Base-by-base conservation (phyloP, 2,888 invertebrate species). In the Tortrix viridana region DNA sequence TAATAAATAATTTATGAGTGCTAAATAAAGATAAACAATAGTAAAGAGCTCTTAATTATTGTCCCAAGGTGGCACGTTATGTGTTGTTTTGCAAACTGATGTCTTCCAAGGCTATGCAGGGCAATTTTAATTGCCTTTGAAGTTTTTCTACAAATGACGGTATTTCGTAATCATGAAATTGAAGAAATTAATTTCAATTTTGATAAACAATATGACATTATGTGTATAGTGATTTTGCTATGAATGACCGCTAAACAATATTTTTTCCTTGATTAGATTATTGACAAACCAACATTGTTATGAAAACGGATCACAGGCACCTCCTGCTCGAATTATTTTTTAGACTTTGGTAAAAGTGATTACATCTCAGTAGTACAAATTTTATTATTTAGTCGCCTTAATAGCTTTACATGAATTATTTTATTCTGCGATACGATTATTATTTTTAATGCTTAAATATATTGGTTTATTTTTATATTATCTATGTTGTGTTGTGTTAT, bases 341-440 rank as follows among this genome's bases (percentile, higher is more conserved):
- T 71, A 74, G 79, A 74, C 73, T 77, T 72, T 76, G 75, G 74
- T 69, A 78, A 73, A 75, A 77, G 79, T 83, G 79, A 80, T 83
- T 84, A 84, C 67, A 77, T 80, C 73, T 80, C 75, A 77, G 83
- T 84, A 89, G 90, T 91, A 90, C 90, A 89, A 90, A 89, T 85
- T 83, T 63, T 72, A 68, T 67, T 74, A 74, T 82, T 81, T 87
- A 87, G 85, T 88, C 80, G 74, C 79, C 70, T 76, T 76, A 60
- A 70, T 75, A 81, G 80, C 80, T 86, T 84, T 86, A 83, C 71
- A 72, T 68, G 65, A 65, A 58, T 59, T 63, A 54, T 63, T 75
- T 75, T 81, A 73, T 81, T 79, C 81, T 77, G 77, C 77, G 65
- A 65, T 70, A 77, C 77, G 65, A 65, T 70, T 72, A 65, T 71